Conservation (phyloP, 2,888 invertebrate species). For the Drosophila prolongata region DNA sequence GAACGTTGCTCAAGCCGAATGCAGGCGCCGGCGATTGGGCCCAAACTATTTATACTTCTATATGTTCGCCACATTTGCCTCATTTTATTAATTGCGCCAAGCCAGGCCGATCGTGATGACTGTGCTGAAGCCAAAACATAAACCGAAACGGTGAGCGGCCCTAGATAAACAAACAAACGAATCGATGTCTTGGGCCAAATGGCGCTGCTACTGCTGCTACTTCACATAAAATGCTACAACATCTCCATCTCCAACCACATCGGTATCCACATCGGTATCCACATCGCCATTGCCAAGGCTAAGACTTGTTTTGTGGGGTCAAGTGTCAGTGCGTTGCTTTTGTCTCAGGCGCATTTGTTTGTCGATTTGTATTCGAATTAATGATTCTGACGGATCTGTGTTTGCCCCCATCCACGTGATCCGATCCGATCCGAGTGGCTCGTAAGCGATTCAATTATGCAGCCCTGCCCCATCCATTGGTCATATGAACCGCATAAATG, state of each 20-base stretch:
- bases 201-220: slow-evolving; percentile 28
- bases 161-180: slow-evolving; percentile 70
- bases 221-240: slow-evolving; percentile 51
- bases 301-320: slow-evolving; percentile 73
- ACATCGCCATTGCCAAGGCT: slow-evolving; percentile 70
- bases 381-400: slow-evolving; percentile 62
- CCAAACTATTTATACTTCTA: slow-evolving; percentile 75
- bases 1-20: slow-evolving; percentile 66
- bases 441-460: slow-evolving; percentile 42
- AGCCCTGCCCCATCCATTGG: slow-evolving; percentile 14
- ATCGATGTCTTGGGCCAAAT: slow-evolving; percentile 45
- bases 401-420: slow-evolving; percentile 52
- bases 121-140: slow-evolving; percentile 36
- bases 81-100: slow-evolving; percentile 68
- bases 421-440: slow-evolving; percentile 14
- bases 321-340: slow-evolving; percentile 69
- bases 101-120: slow-evolving; percentile 42
- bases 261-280: slow-evolving; percentile 6
- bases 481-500: slow-evolving; percentile 38
- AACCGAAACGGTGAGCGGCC: slow-evolving; percentile 60
- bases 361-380: slow-evolving; percentile 56
- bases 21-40: slow-evolving; percentile 60
- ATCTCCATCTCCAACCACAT: slow-evolving; percentile 35
- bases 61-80: slow-evolving; percentile 57
- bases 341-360: slow-evolving; percentile 27